phyloP scores from a whole-genome alignment of 2,888 invertebrate genomes.

The Tortricodes alternella region DNA sequence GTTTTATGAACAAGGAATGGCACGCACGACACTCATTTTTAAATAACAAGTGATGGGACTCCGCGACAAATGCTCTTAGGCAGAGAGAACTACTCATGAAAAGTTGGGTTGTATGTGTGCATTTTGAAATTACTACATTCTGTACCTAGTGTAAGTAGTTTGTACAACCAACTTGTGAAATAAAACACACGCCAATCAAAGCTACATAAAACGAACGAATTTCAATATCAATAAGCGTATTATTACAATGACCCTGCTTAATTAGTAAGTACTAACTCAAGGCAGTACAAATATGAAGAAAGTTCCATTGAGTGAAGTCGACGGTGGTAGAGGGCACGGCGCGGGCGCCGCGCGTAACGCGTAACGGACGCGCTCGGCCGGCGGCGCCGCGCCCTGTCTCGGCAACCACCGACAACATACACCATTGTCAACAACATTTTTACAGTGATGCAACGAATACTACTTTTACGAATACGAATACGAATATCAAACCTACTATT shows the following conservation, averaged over 20 bases:
- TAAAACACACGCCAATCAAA: background rate
- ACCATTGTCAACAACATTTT: constrained; percentile 1
- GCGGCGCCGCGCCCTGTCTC: constrained; percentile 49
- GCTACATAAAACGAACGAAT: background rate
- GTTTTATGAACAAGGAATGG: background rate
- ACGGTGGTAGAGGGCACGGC: constrained; percentile 60
- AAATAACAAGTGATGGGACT: no score
- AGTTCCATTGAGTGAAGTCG: constrained; percentile 25
- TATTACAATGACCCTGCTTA: constrained; percentile 2
- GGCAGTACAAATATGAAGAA: constrained; percentile 25
- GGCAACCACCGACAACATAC: constrained; percentile 48
- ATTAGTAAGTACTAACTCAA: background rate
- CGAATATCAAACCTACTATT: no score
- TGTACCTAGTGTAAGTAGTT: no score
- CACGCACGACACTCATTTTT: background rate
- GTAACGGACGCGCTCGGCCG: constrained; percentile 72
- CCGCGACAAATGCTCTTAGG: no score
- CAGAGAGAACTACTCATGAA: no score
- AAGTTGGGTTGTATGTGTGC: no score
- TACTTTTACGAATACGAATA: no score
- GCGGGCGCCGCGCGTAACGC: constrained; percentile 64
- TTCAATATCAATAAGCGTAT: background rate
- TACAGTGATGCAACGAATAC: no score
- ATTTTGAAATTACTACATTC: no score
- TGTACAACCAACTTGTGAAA: no score